These are phyloP conservation scores for Apis florea DNA, from an alignment of 1,140 invertebrate genomes.

Conservation along the genomic window DNA sequence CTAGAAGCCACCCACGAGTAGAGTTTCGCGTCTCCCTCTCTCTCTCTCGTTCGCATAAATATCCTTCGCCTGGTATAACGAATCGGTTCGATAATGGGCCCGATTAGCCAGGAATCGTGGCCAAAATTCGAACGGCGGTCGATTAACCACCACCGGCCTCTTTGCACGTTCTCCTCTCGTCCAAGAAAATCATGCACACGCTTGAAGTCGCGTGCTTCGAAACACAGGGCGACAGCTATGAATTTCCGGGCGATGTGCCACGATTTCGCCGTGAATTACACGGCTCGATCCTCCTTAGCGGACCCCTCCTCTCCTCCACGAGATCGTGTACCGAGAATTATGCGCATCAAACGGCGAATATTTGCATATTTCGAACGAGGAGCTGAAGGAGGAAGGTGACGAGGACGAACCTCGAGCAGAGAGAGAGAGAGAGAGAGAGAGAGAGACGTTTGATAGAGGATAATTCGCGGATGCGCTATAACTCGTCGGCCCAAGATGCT, in stretches of 20 bases:
- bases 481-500: background rate
- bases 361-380: background rate
- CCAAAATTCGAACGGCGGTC: conserved; percentile 23
- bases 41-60: conserved; percentile 5
- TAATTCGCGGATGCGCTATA: background rate
- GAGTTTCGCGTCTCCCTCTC: too few relatives aligned
- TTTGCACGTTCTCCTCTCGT: conserved; percentile 5
- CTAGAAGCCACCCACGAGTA: background rate
- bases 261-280: conserved; percentile 24
- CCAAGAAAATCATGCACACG: too few relatives aligned
- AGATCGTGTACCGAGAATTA: background rate
- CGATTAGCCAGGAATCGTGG: conserved; percentile 36
- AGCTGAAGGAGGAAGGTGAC: too few relatives aligned
- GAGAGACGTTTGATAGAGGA: background rate
- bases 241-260: conserved; percentile 31
- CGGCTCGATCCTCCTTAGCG: conserved; percentile 12
- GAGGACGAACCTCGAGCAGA: background rate
- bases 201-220: background rate
- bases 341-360: background rate
- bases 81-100: conserved; percentile 4
- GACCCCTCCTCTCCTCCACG: background rate
- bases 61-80: background rate
- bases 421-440: background rate
- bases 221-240: conserved; percentile 21
- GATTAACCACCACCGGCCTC: conserved; percentile 4